Percentiles rank a stretch among this genome's conserved stretches.
Evolutionary conservation across 2,888 invertebrate species (phyloP).

Genomic region (Drosophila neonasuta): DNA sequence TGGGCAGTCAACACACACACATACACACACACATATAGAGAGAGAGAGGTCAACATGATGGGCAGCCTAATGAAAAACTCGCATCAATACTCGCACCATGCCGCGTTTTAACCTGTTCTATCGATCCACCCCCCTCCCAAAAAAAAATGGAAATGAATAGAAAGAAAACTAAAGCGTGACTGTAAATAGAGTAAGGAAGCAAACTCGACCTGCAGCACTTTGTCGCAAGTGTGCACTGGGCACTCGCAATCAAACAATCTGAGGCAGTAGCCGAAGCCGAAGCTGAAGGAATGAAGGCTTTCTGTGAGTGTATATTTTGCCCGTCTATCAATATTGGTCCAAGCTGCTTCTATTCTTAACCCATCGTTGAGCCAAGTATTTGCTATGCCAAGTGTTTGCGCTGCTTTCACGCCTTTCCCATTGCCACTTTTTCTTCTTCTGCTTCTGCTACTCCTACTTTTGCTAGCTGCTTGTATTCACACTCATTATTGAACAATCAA

Average conservation of each 20-base stretch:
- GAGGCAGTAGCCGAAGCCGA: too few relatives aligned
- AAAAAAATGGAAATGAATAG: neutral
- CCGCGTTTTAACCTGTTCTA: conserved; percentile 10
- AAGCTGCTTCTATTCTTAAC: conserved; percentile 33
- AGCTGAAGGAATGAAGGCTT: too few relatives aligned
- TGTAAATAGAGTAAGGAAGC: conserved; percentile 10
- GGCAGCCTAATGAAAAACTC: conserved; percentile 36
- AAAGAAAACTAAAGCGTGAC: conserved; percentile 3
- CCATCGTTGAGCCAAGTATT: conserved; percentile 32
- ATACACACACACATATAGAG: too few relatives aligned
- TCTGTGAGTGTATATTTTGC: neutral
- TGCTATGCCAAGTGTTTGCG: conserved; percentile 46
- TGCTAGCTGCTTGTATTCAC: conserved; percentile 5
- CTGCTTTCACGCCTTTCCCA: conserved; percentile 57
- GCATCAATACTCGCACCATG: conserved; percentile 11
- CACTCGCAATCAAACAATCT: conserved; percentile 12
- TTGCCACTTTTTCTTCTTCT: neutral
- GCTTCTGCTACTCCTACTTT: neutral
- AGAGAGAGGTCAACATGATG: conserved; percentile 41
- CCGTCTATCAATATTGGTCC: conserved; percentile 20
- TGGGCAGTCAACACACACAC: neutral
- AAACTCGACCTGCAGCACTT: neutral
- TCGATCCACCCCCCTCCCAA: conserved; percentile 24
- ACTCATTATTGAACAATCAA: conserved; percentile 56
- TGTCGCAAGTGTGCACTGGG: conserved; percentile 2